Evolutionary conservation across 2,113 vertebrate genomes (phyloP), one percentile per base, ranked within the genome.

Genomic region (Choloepus hoffmanni): DNA sequence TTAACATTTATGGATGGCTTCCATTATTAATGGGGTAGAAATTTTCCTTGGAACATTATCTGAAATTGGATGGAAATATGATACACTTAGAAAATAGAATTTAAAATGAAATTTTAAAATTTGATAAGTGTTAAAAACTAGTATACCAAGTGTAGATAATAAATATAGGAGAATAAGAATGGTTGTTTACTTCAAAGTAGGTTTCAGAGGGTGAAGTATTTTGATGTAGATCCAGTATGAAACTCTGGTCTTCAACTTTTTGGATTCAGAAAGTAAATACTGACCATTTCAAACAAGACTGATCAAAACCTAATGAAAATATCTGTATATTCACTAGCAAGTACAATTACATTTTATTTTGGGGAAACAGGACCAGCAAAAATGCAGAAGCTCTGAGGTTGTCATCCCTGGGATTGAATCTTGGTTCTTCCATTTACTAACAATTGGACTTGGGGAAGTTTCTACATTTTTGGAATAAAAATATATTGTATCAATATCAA

Each of bases 81-180:
- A 48, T 15, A 82, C 0, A 63, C 12, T 77, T 92, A 43, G 1
- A 63, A 18, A 74, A 36, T 21, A 92, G 40, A 85, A 90, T 92
- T 92, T 88, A 81, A 89, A 96, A 70, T 48, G 72, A 67, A 87
- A 88, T 48, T 87, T 33, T 85, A 21, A 94, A 45, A 3, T n/a
- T 36, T 28, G 11, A 2, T 89, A 28, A 63, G 1, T 58, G 60
- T 45, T 95, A n/a, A 89, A 89, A 89, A 82, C 28, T 23, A 91
- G 18, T 43, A 63, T 95, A 60, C 36, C 15, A 48, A 90, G 15
- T 43, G 78, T 3, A 94, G 24, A 28, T 74, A 77, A 74, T 81
- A 94, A 78, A 70, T 65, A 67, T 18, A 28, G 30, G 45, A 77
- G 28, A 67, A 76, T 79, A 67, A 9, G 36, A 79, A 62, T 72